Conservation (phyloP, 2,888 invertebrate species). For the Diarsia brunnea region DNA sequence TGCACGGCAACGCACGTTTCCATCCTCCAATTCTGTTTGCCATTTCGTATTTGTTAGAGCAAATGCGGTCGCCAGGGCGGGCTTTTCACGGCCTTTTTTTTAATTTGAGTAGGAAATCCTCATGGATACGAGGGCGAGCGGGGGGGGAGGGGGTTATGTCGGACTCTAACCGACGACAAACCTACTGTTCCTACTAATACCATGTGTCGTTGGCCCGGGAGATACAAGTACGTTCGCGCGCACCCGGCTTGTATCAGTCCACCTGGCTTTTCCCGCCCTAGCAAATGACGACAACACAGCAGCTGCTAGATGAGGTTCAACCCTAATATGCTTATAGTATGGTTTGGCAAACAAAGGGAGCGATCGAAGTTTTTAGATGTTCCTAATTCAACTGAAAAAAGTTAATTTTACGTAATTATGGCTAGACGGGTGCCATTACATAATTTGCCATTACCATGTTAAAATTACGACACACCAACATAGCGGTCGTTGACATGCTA, state of each 20-base stretch:
- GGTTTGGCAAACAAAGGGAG: neutral
- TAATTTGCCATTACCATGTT: conserved; percentile 16
- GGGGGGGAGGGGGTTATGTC: no score
- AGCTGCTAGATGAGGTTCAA: neutral
- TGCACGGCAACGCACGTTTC: neutral
- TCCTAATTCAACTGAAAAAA: conserved; percentile 4
- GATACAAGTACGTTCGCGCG: no score
- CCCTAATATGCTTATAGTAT: neutral
- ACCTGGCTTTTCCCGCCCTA: neutral
- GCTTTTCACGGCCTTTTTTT: no score
- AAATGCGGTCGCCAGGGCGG: neutral
- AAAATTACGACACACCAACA: conserved; percentile 18
- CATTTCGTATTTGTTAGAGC: neutral
- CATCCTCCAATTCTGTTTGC: neutral
- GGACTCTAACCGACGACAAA: no score
- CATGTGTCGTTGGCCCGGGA: no score
- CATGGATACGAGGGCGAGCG: no score
- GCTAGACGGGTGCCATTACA: conserved; percentile 46
- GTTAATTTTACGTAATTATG: conserved; percentile 37
- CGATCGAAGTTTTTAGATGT: neutral
- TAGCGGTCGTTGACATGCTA: conserved; percentile 40
- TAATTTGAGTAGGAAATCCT: no score
- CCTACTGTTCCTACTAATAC: no score
- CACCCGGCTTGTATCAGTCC: no score
- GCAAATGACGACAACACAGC: neutral